Percentiles rank a stretch among this genome's conserved stretches.
Evolutionary conservation across 1,140 invertebrate genomes (phyloP).

Genomic region (Lucilia cuprina): DNA sequence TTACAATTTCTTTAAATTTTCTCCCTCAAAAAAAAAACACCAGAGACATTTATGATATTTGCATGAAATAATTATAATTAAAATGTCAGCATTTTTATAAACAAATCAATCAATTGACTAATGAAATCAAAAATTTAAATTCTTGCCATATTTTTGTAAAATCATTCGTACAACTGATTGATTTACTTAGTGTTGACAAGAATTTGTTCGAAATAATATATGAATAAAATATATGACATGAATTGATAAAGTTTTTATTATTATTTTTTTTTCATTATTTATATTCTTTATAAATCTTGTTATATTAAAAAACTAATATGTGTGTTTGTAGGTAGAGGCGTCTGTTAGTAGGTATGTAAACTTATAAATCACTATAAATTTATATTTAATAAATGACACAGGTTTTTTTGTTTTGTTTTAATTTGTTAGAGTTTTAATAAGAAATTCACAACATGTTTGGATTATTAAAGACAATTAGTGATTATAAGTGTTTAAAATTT

Average conservation of each 20-base stretch:
- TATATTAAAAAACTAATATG: background rate
- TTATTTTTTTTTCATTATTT: background rate
- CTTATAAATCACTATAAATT: background rate
- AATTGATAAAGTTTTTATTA: constrained; percentile 14
- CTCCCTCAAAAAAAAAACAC: background rate
- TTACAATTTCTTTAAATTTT: too few relatives aligned
- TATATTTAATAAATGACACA: background rate
- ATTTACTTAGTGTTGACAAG: constrained; percentile 29
- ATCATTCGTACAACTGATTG: background rate
- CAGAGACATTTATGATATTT: constrained; percentile 24
- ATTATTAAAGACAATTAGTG: constrained; percentile 29
- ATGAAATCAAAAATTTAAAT: background rate
- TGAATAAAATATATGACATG: constrained; percentile 20
- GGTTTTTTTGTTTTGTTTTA: background rate
- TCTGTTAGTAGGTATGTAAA: background rate
- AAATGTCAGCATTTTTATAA: background rate
- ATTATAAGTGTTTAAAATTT: background rate
- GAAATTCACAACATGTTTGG: constrained; percentile 15
- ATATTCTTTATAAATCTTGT: background rate
- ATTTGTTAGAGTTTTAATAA: background rate
- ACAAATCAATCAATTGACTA: background rate
- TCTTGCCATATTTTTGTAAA: background rate
- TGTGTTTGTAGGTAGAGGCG: background rate
- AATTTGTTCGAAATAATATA: constrained; percentile 16
- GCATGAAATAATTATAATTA: constrained; percentile 19